Evolutionary conservation across 2,113 vertebrate genomes (phyloP).

Genomic region (Lampris megalopsis): DNA sequence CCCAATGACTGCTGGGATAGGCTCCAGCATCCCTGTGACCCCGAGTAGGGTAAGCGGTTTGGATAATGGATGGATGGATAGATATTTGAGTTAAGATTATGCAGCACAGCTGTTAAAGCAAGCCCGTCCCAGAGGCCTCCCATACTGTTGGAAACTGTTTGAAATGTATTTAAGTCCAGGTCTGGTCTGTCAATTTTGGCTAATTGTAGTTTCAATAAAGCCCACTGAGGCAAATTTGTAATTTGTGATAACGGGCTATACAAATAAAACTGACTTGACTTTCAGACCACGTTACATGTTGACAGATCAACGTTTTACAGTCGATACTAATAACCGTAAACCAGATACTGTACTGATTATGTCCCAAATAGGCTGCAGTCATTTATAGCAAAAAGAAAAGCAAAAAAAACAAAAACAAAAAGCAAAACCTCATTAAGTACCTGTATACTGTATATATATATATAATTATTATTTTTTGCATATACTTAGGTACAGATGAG

Average conservation of each 20-base stretch:
- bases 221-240: too few species aligned
- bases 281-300: not conserved
- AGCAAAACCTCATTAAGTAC: constrained; percentile 41
- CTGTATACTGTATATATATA: constrained; percentile 58
- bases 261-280: too few species aligned
- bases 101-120: not conserved
- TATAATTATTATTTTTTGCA: constrained; percentile 37
- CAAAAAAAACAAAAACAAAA: constrained; percentile 43
- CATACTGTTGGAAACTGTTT: constrained; percentile 15
- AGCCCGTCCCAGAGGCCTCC: not conserved
- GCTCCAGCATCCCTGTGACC: too few species aligned
- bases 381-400: constrained; percentile 38
- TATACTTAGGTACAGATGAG: constrained; percentile 64
- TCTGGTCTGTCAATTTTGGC: constrained; percentile 14
- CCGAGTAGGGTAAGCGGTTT: too few species aligned
- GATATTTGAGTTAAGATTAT: too few species aligned
- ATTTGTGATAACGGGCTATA: too few species aligned
- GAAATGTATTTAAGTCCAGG: constrained; percentile 13
- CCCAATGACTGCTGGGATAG: too few species aligned
- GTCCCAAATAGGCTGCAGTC: constrained; percentile 29
- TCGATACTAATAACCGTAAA: constrained; percentile 11
- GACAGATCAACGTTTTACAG: constrained; percentile 14
- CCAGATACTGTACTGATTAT: constrained; percentile 13
- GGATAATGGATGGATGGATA: too few species aligned
- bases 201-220: not conserved